Evolutionary conservation across 1,140 invertebrate species (phyloP), one percentile per base, ranked within the genome.

Genomic region (Panagrolaimus sp.): DNA sequence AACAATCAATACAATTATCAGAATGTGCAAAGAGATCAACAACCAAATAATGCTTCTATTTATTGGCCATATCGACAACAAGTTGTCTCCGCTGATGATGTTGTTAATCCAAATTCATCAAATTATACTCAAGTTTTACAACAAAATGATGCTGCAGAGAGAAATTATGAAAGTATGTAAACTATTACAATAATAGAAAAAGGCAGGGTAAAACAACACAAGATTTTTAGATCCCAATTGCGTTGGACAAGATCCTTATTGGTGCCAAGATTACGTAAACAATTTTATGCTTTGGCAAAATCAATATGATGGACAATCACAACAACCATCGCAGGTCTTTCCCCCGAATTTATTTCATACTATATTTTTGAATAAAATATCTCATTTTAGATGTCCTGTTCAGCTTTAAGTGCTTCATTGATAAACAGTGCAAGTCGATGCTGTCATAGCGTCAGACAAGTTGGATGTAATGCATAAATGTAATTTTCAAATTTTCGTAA

Each of bases 191-290:
- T 44, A 15, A 65, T 43, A 65, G 21, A 43, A 43, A 43, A 67
- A 3, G 21, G 12, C 15, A 21, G 1, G 28, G 1, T 43, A 24
- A 28, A 26, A n/a, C 28, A 43, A 63, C 0, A 24, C 0, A 10
- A 5, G 0, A 44, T 17, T 67, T 70, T 28, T 55, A 70, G 68
- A 70, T 67, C 68, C 62, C 10, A 64, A 68, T 48, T 70, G 68
- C 44, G 24, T 21, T n/a, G 68, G 68, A 17, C n/a, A 28, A 38
- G 68, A 70, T 70, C 68, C 68, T 24, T 47, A 32, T 28, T 70
- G 64, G 64, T 70, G 68, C 32, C 43, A 47, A 43, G 63, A 70
- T 67, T 70, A 70, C 38, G 68, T 67, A 21, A 26, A 21, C 10
- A 21, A 58, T 26, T 58, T 58, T 28, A 58, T 58, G 52, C 52